phyloP scores from a whole-genome alignment of 2,113 vertebrate genomes.

The Anhinga anhinga region DNA sequence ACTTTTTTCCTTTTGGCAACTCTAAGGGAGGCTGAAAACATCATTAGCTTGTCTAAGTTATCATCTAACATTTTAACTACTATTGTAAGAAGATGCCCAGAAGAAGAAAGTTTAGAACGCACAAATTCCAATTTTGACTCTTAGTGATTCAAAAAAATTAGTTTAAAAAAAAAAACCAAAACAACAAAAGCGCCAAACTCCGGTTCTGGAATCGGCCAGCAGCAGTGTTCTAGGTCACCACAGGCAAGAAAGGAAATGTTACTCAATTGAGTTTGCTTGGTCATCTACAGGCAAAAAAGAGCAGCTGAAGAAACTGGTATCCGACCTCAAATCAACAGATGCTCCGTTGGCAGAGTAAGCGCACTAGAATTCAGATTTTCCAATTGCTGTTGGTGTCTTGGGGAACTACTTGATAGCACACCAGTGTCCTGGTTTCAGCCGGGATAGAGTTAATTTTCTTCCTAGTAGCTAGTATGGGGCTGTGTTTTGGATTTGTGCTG shows the following conservation, averaged over 20 bases:
- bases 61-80: neutral
- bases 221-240: neutral
- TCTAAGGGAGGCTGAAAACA: neutral
- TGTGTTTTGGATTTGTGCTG: too few relatives aligned
- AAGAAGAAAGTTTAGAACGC: neutral
- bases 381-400: neutral
- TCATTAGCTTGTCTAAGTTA: neutral
- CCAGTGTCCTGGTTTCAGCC: too few relatives aligned
- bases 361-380: neutral
- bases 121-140: neutral
- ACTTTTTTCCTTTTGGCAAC: neutral
- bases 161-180: neutral
- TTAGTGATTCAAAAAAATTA: neutral
- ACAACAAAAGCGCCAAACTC: neutral
- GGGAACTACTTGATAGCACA: neutral
- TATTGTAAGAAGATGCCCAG: neutral
- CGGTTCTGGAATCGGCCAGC: neutral
- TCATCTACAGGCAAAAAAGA: neutral
- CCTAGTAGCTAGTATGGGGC: too few relatives aligned
- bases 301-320: neutral
- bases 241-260: neutral
- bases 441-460: too few relatives aligned
- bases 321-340: neutral
- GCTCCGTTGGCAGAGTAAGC: neutral
- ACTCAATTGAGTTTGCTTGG: rapidly evolving